phyloP scores from a whole-genome alignment of 2,888 invertebrate genomes.

The Eutolmus rufibarbis region DNA sequence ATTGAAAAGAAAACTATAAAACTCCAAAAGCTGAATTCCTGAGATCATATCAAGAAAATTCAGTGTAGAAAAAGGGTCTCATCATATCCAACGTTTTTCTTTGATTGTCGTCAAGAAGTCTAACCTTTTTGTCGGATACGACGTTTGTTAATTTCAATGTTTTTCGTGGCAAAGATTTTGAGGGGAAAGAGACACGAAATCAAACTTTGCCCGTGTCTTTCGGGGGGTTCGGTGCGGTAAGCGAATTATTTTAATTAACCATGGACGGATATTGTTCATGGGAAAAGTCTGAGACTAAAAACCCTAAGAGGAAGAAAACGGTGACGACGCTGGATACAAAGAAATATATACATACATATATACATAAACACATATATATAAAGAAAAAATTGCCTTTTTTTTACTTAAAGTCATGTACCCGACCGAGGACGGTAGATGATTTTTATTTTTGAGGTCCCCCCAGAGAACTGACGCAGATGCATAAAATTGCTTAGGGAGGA shows the following conservation, averaged over 20 bases:
- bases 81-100: background rate
- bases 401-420: background rate
- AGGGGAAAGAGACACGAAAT: background rate
- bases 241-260: conserved; percentile 16
- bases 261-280: conserved; percentile 23
- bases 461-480: background rate
- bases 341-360: background rate
- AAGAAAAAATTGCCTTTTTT: too few relatives aligned
- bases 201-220: background rate
- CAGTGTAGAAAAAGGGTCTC: background rate
- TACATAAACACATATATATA: too few relatives aligned
- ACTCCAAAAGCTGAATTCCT: too few relatives aligned
- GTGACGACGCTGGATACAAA: background rate
- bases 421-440: background rate
- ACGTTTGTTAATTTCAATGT: background rate
- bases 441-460: background rate
- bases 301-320: background rate
- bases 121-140: background rate
- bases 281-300: background rate
- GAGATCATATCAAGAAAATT: background rate
- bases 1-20: too few relatives aligned
- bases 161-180: too few relatives aligned
- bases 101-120: background rate
- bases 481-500: background rate
- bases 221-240: background rate